These are phyloP conservation scores for Vanessa atalanta DNA, from an alignment of 1,140 invertebrate genomes.

Conservation along the genomic window DNA sequence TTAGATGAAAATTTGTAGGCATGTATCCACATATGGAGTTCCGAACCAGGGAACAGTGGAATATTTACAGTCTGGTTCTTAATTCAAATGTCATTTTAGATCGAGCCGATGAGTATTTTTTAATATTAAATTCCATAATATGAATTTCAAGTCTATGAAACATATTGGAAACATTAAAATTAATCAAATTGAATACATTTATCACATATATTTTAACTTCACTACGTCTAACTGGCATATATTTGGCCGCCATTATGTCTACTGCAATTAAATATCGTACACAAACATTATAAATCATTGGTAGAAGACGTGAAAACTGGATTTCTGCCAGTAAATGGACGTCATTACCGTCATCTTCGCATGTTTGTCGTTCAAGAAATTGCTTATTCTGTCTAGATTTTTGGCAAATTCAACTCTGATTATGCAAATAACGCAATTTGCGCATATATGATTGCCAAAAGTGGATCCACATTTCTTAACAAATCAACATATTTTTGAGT, in stretches of 20 bases:
- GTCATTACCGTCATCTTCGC: constrained; percentile 10
- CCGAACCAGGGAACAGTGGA: too few relatives aligned
- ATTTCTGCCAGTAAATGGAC: constrained; percentile 9
- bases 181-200: background rate
- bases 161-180: too few relatives aligned
- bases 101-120: too few relatives aligned
- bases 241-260: constrained; percentile 16
- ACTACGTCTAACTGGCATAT: constrained; percentile 3
- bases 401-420: constrained; percentile 31
- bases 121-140: too few relatives aligned
- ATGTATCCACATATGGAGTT: too few relatives aligned
- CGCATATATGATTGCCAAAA: background rate
- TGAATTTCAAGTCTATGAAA: too few relatives aligned
- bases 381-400: constrained; percentile 10
- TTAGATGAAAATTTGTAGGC: too few relatives aligned
- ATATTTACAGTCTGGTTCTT: too few relatives aligned
- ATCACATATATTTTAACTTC: background rate
- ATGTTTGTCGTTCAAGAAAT: constrained; percentile 17
- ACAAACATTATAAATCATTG: constrained; percentile 21
- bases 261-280: constrained; percentile 9
- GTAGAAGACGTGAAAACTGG: constrained; percentile 8
- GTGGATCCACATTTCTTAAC: background rate
- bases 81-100: too few relatives aligned
- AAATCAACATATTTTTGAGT: background rate
- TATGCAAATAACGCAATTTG: constrained; percentile 31